A percentile compares a stretch with the other conserved stretches of the same genome.
Evolutionary conservation across 53 echinoderm and acorn worm species (phyloP).

Genomic region (Henricia sp.): DNA sequence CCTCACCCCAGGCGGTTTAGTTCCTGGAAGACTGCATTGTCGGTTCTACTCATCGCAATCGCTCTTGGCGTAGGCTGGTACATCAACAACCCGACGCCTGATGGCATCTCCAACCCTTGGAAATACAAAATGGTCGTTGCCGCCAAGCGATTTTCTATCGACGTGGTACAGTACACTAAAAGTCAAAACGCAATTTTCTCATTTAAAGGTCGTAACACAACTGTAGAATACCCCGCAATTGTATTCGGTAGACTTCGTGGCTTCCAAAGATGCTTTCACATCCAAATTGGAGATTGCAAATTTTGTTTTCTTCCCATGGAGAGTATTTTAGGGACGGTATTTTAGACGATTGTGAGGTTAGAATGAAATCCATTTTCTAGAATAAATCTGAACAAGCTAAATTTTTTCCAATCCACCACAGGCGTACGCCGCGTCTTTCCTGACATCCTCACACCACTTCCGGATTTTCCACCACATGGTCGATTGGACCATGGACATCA

Average conservation of each 20-base stretch:
- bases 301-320: too few species aligned
- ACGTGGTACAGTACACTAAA: constrained; percentile 61
- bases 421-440: constrained; percentile 25
- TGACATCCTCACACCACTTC: constrained; percentile 22
- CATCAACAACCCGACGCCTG: constrained; percentile 67
- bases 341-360: too few species aligned
- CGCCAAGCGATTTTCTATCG: constrained; percentile 13
- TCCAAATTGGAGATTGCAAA: too few species aligned
- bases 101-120: constrained; percentile 83
- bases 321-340: too few species aligned
- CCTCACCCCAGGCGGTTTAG: neutral
- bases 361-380: too few species aligned
- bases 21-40: neutral
- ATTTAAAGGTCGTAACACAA: too few species aligned
- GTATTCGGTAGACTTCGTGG: too few species aligned
- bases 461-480: neutral
- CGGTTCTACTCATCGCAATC: neutral
- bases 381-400: too few species aligned
- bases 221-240: too few species aligned
- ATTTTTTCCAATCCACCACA: too few species aligned
- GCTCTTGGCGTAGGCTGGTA: constrained; percentile 12
- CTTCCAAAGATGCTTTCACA: too few species aligned
- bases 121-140: constrained; percentile 72
- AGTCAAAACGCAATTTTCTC: too few species aligned
- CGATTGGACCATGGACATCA: neutral